Base-by-base conservation (phyloP, 2,113 vertebrate species). In the Microcebus griseorufus region DNA sequence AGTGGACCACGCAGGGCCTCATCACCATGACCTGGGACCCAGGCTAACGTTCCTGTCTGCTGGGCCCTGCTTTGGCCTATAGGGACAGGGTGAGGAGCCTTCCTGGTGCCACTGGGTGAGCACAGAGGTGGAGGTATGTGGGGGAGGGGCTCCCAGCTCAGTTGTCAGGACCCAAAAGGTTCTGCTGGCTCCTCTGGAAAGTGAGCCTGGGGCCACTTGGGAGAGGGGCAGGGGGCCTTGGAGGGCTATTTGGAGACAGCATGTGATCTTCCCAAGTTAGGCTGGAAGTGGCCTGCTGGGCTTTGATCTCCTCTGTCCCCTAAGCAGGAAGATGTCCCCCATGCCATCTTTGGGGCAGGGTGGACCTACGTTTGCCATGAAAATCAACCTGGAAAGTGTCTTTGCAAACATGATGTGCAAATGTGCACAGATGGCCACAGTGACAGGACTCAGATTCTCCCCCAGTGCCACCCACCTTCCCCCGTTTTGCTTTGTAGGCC, bases 401-500 rank as follows among this genome's bases (percentile, higher is more conserved):
- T 72, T 39, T 73, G n/a, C 2, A 60, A 60, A 64, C 0, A 1
- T 22, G 62, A 42, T 14, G 22, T 27, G 78, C n/a, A 72, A 9
- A 20, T 6, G 9, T 0, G 4, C 32, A 17, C 6, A 4, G 0
- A 0, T 9, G 64, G 69, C 70, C 42, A 18, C 51, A 53, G 27
- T 27, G 0, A 1, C 1, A 12, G n/a, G 51, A 70, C 90, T 79
- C 62, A n/a, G 3, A 25, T 62, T 45, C 62, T 13, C 32, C 45
- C 60, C 60, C 39, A 22, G 64, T 0, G 1, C 29, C 9, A 0
- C 29, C 39, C 72, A 18, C 14, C 16, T 29, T 8, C 53, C 17
- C 58, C 0, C 4, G 27, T 62, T 65, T 27, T 64, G 13, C 37
- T 64, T 72, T 92, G 13, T 32, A 51, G 53, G 32, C 60, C 58